Evolutionary conservation across 2,888 invertebrate species (phyloP), one percentile per base, ranked within the genome.

Genomic region (Agrenia bidenticulata): DNA sequence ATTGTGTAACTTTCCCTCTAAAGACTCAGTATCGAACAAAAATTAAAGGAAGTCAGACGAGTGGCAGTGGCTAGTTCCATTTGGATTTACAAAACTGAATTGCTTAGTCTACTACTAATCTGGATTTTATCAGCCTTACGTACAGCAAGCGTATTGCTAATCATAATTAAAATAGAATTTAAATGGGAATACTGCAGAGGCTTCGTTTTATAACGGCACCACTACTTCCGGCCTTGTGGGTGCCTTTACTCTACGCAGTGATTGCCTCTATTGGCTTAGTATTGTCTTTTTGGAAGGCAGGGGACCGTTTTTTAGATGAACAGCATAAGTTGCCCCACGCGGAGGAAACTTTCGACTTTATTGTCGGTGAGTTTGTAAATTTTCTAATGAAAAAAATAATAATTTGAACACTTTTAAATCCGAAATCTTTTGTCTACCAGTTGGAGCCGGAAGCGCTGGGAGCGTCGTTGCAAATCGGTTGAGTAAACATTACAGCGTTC

Each of bases 401-500:
- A n/a, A n/a, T n/a, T n/a, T n/a, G n/a, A 4, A 32, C 11, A 7
- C 11, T 45, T 45, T 5, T 9, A 17, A 9, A 15, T 45, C 15
- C 4, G 5, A 5, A n/a, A n/a, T n/a, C 19, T 19, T 45, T 45
- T 19, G 15, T n/a, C n/a, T n/a, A n/a, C n/a, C n/a, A 57, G 57
- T 57, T 41, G 57, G 57, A 11, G 57, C 57, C 11, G 57, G 57
- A n/a, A 41, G 41, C 37, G 57, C 57, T 13, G 57, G 57, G 13
- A 23, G 41, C 11, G 57, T 57, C 2, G 57, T 57, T 13, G 57
- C 57, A n/a, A 41, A 57, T 21, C 39, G 57, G 19, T 21, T 57
- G 13, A 41, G 41, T 27, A 17, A 37, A 23, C 4, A 5, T 2
- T 57, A 57, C 32, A 21, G 2, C 4, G 57, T 57, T 2, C 42